Evolutionary conservation across 1,140 invertebrate species (phyloP), one percentile per base, ranked within the genome.

Genomic region (Heliconius congener): DNA sequence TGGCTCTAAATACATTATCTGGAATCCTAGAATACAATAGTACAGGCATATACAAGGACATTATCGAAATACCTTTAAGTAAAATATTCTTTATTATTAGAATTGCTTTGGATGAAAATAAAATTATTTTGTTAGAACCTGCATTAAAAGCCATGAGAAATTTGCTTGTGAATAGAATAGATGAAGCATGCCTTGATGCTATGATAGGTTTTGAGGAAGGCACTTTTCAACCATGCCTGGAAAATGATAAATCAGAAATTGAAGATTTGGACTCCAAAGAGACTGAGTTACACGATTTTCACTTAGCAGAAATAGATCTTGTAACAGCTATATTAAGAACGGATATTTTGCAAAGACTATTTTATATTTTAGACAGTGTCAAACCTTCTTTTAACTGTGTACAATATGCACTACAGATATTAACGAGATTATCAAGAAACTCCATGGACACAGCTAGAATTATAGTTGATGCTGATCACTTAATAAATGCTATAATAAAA

Each of bases 101-200:
- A 84, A 98, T 97, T 94, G 97, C 97, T 11, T 88, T 99, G 37
- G 98, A 99, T 95, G 97, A 99, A 85, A 96, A 96, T 82, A 96
- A 97, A n/a, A 91, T 96, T 0, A 95, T 96, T 18, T 95, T 98
- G 39, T 91, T 98, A 13, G 96, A 96, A 81, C 96, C 97, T 18
- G 95, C 97, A 13, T 92, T 98, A 13, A 96, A 96, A 93, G 97
- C 97, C 8, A 90, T 99, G 55, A 95, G 96, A 85, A 96, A 96
- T 86, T 95, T 98, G 27, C 88, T 98, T 16, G 97, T 96, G 76
- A 97, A 96, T 81, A 96, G 96, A 87, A 95, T 96, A 37, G 98
- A 98, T 93, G 98, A 98, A 94, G 95, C 96, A 77, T 96, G 95
- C 77, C 90, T 98, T 30, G 97, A 98, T 89, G 95, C 96, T 87